Evolutionary conservation across 2,797 vertebrate species (phyloP), one percentile per base, ranked within the genome.

Genomic region (Rhadinocentrus ornatus): DNA sequence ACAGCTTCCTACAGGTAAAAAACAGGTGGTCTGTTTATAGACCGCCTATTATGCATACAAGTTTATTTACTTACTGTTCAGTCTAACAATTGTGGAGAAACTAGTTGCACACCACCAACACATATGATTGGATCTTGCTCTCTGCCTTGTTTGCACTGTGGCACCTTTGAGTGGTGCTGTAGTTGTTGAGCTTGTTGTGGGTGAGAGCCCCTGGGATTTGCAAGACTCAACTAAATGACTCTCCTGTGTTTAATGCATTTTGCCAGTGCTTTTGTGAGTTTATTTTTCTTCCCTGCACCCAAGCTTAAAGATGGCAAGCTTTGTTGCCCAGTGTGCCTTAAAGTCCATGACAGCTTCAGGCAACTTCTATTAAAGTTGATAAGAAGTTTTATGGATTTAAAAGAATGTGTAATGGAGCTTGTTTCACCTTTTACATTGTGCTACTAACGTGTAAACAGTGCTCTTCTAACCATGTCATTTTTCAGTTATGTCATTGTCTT

Each of bases 141-240:
- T 1, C 1, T 35, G 44, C 52, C 74, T 84, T 71, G 48, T 87
- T 90, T 88, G 70, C 81, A 68, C 54, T 46, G 44, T 89, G 63
- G 59, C 85, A 84, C 86, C 84, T 84, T 81, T 32, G 66, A 56
- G 71, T 12, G 65, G 6, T 50, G 57, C 62, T 71, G 59, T 69
- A 37, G 71, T 71, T 85, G 78, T 82, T 39, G 70, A 73, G 57
- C 66, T 80, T 60, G 67, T 71, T 73, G 66, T 73, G 53, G 86
- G 69, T 73, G 81, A 82, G 83, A 87, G 61, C 81, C 74, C 69
- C 10, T 5, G 76, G 75, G 85, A 82, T 89, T 87, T 85, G 35
- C 75, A 65, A 71, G 72, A 84, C 71, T 65, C 68, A 57, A 70
- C 58, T 76, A 62, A 81, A 73, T 69, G 41, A 75, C 56, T 79